These are phyloP conservation scores for Cecidostiba fungosa DNA, from an alignment of 2,888 invertebrate genomes.

Conservation along the genomic window DNA sequence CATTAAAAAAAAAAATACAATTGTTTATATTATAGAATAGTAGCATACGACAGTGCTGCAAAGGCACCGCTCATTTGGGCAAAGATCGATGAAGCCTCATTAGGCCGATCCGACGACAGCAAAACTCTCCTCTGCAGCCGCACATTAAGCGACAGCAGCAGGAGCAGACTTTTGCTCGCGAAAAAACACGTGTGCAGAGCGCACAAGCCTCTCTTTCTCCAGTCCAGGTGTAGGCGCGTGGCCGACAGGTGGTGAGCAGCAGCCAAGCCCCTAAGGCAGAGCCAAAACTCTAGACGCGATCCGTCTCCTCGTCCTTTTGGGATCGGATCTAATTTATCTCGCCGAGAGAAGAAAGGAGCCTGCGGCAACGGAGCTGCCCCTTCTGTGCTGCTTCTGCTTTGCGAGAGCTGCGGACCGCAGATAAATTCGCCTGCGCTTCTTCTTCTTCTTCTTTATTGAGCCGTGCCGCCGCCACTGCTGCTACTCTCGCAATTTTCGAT, in stretches of 20 bases:
- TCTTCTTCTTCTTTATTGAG: conserved; percentile 53
- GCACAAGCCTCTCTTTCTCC: background rate
- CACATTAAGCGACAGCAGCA: conserved; percentile 12
- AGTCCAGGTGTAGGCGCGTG: conserved; percentile 77
- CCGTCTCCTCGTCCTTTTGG: conserved; percentile 57
- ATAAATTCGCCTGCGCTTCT: conserved; percentile 51
- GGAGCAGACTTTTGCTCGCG: conserved; percentile 13
- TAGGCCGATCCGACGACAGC: conserved; percentile 33
- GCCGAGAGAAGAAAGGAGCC: conserved; percentile 64
- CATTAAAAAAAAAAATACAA: background rate
- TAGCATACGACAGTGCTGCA: too few species aligned
- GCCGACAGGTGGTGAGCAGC: conserved; percentile 77
- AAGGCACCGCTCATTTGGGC: conserved; percentile 6
- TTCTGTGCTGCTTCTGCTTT: conserved; percentile 30
- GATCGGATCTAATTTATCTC: conserved; percentile 75
- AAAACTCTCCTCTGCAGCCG: conserved; percentile 11
- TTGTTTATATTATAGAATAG: background rate
- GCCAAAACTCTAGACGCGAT: conserved; percentile 63
- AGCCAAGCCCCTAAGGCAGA: conserved; percentile 55
- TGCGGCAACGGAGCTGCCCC: conserved; percentile 64
- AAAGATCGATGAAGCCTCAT: conserved; percentile 62
- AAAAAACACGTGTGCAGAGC: conserved; percentile 9
- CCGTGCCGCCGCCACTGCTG: background rate
- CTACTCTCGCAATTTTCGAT: conserved; percentile 23
- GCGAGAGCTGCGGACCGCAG: background rate